Conservation (phyloP, 2,888 invertebrate species). For the Drosophila borealis region DNA sequence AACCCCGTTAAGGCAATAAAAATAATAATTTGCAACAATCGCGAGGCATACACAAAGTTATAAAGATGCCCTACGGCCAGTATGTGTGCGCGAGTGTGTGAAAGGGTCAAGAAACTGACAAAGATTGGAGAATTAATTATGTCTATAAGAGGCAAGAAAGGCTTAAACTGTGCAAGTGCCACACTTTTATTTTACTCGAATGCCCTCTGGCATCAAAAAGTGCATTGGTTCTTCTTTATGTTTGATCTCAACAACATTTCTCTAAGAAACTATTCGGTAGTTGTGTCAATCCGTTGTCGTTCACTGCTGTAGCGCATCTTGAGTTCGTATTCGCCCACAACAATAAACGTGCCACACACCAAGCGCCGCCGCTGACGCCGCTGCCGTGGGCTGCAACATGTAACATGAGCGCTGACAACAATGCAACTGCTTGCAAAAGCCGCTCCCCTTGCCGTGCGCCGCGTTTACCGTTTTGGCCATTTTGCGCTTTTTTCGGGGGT, state of each 20-base stretch:
- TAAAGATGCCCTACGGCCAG: conserved; percentile 60
- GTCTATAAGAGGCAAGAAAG: conserved; percentile 20
- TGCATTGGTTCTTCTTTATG: not conserved
- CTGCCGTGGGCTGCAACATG: conserved; percentile 45
- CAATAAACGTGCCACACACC: conserved; percentile 63
- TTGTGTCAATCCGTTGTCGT: not conserved
- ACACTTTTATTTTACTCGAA: conserved; percentile 1
- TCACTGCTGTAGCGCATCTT: conserved; percentile 52
- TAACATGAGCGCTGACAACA: conserved; percentile 76
- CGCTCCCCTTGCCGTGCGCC: conserved; percentile 6
- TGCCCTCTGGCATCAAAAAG: not conserved
- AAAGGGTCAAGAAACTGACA: conserved; percentile 48
- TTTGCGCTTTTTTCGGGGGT: conserved; percentile 61
- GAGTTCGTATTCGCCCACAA: conserved; percentile 42
- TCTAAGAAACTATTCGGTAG: no score
- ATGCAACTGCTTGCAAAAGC: conserved; percentile 56
- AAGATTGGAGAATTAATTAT: conserved; percentile 31
- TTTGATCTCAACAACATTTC: not conserved
- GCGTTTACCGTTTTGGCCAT: conserved; percentile 65
- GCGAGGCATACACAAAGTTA: conserved; percentile 41
- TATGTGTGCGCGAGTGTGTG: conserved; percentile 3
- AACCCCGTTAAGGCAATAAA: conserved; percentile 24
- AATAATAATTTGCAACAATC: conserved; percentile 68
- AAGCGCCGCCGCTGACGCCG: conserved; percentile 57
- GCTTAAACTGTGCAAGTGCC: conserved; percentile 35